Conservation (phyloP, 2,888 invertebrate species). For the Oeneis ivallda region DNA sequence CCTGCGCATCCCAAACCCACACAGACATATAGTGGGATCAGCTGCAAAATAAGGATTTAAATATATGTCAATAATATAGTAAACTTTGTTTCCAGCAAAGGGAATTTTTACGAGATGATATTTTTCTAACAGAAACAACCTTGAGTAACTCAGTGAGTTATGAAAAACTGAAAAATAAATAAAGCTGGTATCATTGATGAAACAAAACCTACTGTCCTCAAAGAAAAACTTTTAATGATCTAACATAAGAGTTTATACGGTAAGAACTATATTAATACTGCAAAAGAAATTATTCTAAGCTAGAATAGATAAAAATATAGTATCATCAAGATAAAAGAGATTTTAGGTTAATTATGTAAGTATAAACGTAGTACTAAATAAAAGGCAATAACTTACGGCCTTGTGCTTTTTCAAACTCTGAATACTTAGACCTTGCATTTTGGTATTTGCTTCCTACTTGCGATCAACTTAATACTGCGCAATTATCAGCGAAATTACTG, state of each 20-base stretch:
- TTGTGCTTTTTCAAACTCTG: conserved; percentile 89
- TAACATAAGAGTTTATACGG: background rate
- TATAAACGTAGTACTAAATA: conserved; percentile 37
- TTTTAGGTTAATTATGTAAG: conserved; percentile 78
- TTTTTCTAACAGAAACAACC: background rate
- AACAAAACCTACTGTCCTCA: background rate
- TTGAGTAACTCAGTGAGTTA: background rate
- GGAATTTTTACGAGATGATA: background rate
- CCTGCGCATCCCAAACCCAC: conserved; percentile 85
- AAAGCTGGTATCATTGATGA: background rate
- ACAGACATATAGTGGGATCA: conserved; percentile 91
- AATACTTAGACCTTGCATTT: conserved; percentile 87
- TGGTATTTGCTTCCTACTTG: conserved; percentile 14
- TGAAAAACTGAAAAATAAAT: background rate
- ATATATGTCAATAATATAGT: background rate
- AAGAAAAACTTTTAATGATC: background rate
- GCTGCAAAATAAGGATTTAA: conserved; percentile 66
- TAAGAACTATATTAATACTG: background rate
- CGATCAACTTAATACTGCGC: background rate
- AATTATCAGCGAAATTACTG: conserved; percentile 1
- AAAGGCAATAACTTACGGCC: conserved; percentile 82
- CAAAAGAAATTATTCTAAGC: background rate
- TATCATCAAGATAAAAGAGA: conserved; percentile 28
- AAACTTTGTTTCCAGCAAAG: background rate
- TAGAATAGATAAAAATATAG: conserved; percentile 6